Evolutionary conservation across 2,888 invertebrate species (phyloP), one percentile per base, ranked within the genome.

Genomic region (Hedychridium roseum): DNA sequence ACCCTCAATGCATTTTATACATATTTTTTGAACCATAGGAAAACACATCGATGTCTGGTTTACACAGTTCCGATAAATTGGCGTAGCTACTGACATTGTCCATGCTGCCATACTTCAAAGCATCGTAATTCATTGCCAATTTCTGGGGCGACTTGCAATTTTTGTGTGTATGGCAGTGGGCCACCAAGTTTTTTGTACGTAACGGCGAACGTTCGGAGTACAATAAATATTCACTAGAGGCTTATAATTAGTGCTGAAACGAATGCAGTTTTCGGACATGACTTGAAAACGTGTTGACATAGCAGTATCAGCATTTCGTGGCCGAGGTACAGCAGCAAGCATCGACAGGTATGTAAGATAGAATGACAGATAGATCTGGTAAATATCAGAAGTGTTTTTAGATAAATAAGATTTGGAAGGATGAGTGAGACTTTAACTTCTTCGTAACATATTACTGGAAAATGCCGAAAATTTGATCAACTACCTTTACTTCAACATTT

Each of bases 261-360:
- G 52, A 64, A 69, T 70, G 69, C 66, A 68, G 65, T 66, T 68
- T 65, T 68, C 66, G 70, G 64, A 68, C 60, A 69, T 68, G 65
- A 68, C 59, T 66, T 60, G 57, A 51, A 65, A 65, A 70, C 51
- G 66, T 70, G 66, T 75, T 68, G 66, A 72, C 72, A 71, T 70
- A 74, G 71, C 73, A 72, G 66, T 72, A 70, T 72, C 70, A 75
- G 76, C 74, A 64, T 68, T 70, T 70, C 64, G 68, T 76, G 70
- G 74, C 75, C 74, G 76, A 78, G 71, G 70, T 76, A 76, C 71
- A 78, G 75, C 75, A 74, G 74, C 74, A 78, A 78, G 76, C 78
- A 77, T 73, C 70, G 67, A 76, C 68, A 74, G 68, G 66, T 70
- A 66, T 41, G 46, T 65, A 61, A 72, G 71, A 70, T 27, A 71